Base-by-base conservation (phyloP, 2,888 invertebrate species). In the Boloria selene region DNA sequence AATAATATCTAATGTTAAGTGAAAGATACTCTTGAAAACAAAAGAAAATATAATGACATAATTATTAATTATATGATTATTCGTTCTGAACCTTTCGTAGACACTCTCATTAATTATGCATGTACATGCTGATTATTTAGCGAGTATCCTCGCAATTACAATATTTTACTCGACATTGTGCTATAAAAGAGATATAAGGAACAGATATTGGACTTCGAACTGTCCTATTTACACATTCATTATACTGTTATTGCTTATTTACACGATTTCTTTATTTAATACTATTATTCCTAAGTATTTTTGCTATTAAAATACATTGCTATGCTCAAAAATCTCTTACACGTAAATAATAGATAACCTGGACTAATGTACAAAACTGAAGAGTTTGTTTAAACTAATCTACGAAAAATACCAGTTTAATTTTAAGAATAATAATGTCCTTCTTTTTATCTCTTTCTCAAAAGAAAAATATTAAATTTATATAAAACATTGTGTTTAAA, bases 111-210 rank as follows among this genome's bases (percentile, higher is more conserved):
- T 58, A 47, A 58, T 58, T 56, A 56, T 26, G 47, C 47, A 58
- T 47, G 47, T 58, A 16, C 26, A 31, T 16, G 47, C 47, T 58
- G 58, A 58, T 58, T 58, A 58, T 49, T 31, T 47, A 31, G 58
- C 16, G 16, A 53, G 26, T 58, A 58, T 47, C 47, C 22, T 47
- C 5, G 26, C 58, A 58, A 58, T 31, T 16, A 47, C 47, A 31
- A 49, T 58, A 58, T 58, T 47, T 31, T 49, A 58, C 31, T 4
- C 49, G 16, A 26, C 47, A 14, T 58, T 26, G 16, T 13, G 31
- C 58, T 47, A 49, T 58, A 58, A 49, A 31, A 17, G 13, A 16
- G 17, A 49, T 45, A 58, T 58, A 49, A 58, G 49, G 16, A 58
- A 49, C 10, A 7, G 44, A 44, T 44, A 55, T 55, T 18, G 14